phyloP scores from a whole-genome alignment of 2,797 vertebrate species.

The Megaceryle alcyon region DNA sequence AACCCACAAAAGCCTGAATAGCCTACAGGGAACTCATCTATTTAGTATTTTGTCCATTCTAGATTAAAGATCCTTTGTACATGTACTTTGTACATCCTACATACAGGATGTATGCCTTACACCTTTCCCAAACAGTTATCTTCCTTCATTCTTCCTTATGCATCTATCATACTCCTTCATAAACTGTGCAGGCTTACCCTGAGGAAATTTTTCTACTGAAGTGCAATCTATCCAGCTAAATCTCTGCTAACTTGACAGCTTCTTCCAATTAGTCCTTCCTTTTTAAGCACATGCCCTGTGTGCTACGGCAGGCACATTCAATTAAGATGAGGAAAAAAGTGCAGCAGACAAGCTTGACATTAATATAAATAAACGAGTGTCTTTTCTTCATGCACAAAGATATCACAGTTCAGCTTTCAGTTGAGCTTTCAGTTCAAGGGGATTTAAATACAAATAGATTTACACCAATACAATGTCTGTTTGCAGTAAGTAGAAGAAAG shows the following conservation, averaged over 20 bases:
- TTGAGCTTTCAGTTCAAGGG: neutral
- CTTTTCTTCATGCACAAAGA: slow-evolving; percentile 38
- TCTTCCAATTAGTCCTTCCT: slow-evolving; percentile 48
- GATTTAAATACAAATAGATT: slow-evolving; percentile 18
- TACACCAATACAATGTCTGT: neutral
- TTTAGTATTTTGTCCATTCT: neutral
- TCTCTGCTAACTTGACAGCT: slow-evolving; percentile 46
- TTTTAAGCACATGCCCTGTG: neutral
- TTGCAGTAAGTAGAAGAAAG: neutral
- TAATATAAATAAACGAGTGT: slow-evolving; percentile 52
- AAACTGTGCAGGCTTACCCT: neutral
- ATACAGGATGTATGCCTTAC: neutral
- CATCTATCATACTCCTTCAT: neutral
- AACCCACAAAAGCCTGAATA: neutral
- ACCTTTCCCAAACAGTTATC: neutral
- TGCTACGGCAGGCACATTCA: slow-evolving; percentile 10
- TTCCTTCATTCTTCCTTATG: neutral
- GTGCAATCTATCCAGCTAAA: slow-evolving; percentile 37
- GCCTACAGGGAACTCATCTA: neutral
- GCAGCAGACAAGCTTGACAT: slow-evolving; percentile 31
- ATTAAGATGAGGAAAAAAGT: slow-evolving; percentile 32
- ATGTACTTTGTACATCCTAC: too few species aligned
- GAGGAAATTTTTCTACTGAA: slow-evolving; percentile 20
- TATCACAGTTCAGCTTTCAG: slow-evolving; percentile 1
- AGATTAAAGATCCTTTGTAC: neutral